phyloP scores from a whole-genome alignment of 2,797 vertebrate species.

The Coregonus ussuriensis region DNA sequence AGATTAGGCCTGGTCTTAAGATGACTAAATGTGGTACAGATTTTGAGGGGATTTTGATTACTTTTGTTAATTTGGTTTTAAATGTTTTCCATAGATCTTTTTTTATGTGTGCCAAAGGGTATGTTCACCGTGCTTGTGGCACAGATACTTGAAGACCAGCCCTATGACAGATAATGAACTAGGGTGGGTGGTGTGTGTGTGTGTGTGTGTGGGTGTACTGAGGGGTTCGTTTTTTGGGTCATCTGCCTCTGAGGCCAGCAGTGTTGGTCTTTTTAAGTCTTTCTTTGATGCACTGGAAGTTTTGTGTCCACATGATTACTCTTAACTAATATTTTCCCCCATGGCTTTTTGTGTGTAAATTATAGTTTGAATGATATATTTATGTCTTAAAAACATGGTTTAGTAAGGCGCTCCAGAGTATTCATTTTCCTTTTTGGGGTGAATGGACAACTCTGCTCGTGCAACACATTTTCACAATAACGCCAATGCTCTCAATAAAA shows the following conservation, averaged over 20 bases:
- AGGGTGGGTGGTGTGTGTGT: not conserved
- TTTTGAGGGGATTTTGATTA: not conserved
- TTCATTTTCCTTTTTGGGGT: not conserved
- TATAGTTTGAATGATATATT: not conserved
- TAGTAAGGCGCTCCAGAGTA: conserved; percentile 4
- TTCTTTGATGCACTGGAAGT: conserved; percentile 18
- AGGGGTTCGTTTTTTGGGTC: not conserved
- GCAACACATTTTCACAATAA: not conserved
- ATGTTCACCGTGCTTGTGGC: conserved; percentile 23
- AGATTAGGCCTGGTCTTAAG: not conserved
- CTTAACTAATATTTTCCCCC: not conserved
- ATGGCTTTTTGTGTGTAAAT: not conserved
- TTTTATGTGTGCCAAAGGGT: not conserved
- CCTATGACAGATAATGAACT: conserved; percentile 26
- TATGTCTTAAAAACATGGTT: not conserved
- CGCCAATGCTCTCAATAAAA: not conserved
- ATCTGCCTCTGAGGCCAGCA: not conserved
- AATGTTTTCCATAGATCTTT: not conserved
- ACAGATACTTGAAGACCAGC: conserved; percentile 16
- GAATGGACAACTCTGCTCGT: not conserved
- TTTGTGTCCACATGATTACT: not conserved
- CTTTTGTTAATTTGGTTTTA: not conserved
- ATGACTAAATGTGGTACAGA: not conserved
- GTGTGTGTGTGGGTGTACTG: too few species aligned
- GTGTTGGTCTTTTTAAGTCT: conserved; percentile 9